Evolutionary conservation across 1,140 invertebrate species (phyloP), one percentile per base, ranked within the genome.

Genomic region (Mya arenaria): DNA sequence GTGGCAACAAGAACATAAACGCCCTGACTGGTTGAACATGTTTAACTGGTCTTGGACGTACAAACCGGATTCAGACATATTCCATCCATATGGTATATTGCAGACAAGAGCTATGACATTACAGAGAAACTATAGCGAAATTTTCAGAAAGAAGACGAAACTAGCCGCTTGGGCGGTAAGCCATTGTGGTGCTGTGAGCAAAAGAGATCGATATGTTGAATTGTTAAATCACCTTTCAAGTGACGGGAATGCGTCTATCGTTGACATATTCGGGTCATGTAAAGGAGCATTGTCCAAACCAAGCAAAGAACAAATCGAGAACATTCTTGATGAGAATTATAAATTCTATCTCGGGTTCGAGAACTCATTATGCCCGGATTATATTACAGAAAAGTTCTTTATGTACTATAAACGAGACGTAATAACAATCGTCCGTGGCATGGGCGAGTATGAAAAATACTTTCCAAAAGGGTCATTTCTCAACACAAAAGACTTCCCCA

Each of bases 291-390:
- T 2, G 1, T 88, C 87, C 8, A 85, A 44, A n/a, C 28, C 28
- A 37, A 41, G 25, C n/a, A 56, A 44, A 25, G 58, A 28, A 66
- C 71, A 60, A 78, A 68, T 75, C 32, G 4, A 69, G 72, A 30
- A 83, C 25, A 77, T 84, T 63, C 32, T 91, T 13, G 56, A 65
- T 13, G 77, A 66, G 5, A 69, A 87, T 52, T 91, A 91, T 77
- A 90, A 91, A 66, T 91, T 90, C 65, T 94, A 94, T 75, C 71
- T 94, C 6, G 77, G 93, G 5, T 93, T 94, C 82, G 94, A 94
- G 93, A 99, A 99, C 93, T 98, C 97, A 0, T 98, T 99, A 88
- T 99, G 98, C 92, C 95, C 95, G 62, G 98, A 99, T 92, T 99
- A 99, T 91, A 97, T 99, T 58, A 99, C 98, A 0, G 98, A 99